A percentile compares a stretch with the other conserved stretches of the same genome.
Evolutionary conservation across 2,797 vertebrate genomes (phyloP).

Genomic region (Neoniphon sammara): DNA sequence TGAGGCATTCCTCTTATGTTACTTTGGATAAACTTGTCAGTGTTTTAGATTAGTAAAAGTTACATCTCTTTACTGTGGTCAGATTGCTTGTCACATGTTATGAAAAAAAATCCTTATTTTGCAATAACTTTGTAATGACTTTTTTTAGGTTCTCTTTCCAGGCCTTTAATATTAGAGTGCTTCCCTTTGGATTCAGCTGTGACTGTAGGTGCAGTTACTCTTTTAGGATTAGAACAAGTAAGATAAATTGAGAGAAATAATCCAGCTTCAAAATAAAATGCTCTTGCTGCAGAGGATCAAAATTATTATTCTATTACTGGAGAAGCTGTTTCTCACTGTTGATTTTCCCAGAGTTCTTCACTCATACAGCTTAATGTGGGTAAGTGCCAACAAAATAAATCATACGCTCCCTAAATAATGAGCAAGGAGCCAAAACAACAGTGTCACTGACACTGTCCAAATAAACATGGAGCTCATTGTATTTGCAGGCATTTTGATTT

Average conservation of each 20-base stretch:
- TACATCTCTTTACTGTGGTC: background rate
- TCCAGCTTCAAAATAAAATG: constrained; percentile 27
- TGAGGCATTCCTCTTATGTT: background rate
- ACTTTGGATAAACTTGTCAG: constrained; percentile 15
- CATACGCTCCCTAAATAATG: too few relatives aligned
- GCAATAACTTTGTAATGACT: background rate
- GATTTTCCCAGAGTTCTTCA: background rate
- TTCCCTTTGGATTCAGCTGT: background rate
- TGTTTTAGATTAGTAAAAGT: constrained; percentile 26
- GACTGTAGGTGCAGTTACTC: background rate
- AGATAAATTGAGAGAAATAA: background rate
- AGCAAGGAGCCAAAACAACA: background rate
- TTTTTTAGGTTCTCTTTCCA: constrained; percentile 1
- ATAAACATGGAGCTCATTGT: background rate
- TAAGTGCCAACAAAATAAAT: background rate
- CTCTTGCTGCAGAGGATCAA: constrained; percentile 9
- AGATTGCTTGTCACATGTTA: background rate
- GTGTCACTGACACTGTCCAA: background rate
- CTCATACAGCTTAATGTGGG: background rate
- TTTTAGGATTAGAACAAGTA: constrained; percentile 6
- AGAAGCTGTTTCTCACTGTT: constrained; percentile 1
- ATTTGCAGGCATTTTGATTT: background rate
- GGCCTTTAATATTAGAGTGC: constrained; percentile 33
- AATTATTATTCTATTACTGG: constrained; percentile 32
- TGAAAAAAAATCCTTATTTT: constrained; percentile 13